phyloP scores from a whole-genome alignment of 2,888 invertebrate species.

The Euphydryas editha region DNA sequence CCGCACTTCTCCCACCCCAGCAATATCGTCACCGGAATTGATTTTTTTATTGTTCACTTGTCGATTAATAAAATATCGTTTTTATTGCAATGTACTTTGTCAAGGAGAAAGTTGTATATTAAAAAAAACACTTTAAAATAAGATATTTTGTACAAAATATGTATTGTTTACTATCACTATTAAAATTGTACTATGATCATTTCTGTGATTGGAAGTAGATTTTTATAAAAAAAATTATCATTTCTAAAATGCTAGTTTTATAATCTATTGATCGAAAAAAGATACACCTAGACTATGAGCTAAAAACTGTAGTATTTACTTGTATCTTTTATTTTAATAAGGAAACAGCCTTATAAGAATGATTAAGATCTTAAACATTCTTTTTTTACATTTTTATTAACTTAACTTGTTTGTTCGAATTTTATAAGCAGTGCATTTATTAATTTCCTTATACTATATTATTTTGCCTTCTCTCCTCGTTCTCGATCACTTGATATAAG shows the following conservation, averaged over 20 bases:
- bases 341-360: neutral
- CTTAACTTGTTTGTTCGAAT: neutral
- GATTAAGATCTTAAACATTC: neutral
- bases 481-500: slow-evolving; percentile 46
- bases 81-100: slow-evolving; percentile 55
- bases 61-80: slow-evolving; percentile 57
- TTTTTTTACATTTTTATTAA: neutral
- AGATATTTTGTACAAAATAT: slow-evolving; percentile 16
- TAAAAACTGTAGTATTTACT: no score
- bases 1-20: slow-evolving; percentile 47
- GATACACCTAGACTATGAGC: no score
- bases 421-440: neutral
- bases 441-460: neutral
- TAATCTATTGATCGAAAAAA: no score
- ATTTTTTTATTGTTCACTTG: slow-evolving; percentile 64
- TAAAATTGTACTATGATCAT: neutral
- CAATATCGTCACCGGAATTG: slow-evolving; percentile 60
- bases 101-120: slow-evolving; percentile 36
- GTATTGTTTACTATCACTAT: no score
- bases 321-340: neutral
- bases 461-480: slow-evolving; percentile 32
- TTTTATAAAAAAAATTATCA: no score
- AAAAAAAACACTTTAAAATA: slow-evolving; percentile 32
- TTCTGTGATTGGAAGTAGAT: neutral
- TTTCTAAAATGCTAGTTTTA: no score